phyloP scores from a whole-genome alignment of 2,888 invertebrate genomes.

The Stictocephala bisonia region DNA sequence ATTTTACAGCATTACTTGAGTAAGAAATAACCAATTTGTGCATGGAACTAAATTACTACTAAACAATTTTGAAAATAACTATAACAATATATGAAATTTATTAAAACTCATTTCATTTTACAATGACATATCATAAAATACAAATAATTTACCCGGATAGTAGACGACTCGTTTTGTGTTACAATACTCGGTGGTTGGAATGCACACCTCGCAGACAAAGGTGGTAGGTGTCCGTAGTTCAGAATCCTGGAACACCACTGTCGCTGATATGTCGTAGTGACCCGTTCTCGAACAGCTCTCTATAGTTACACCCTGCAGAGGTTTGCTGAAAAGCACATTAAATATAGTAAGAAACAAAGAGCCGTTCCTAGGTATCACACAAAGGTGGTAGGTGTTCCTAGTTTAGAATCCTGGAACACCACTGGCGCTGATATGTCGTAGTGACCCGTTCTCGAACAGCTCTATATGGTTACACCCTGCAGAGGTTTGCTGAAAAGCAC shows the following conservation, averaged over 20 bases:
- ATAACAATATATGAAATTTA: no score
- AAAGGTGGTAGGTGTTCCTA: conserved; percentile 70
- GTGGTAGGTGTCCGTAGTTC: conserved; percentile 69
- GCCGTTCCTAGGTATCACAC: no score
- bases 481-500: conserved; percentile 62
- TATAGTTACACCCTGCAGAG: conserved; percentile 62
- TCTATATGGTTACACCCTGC: conserved; percentile 61
- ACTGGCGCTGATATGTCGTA: conserved; percentile 71
- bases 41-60: no score
- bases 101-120: not conserved
- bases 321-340: conserved; percentile 61
- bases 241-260: conserved; percentile 70
- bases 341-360: no score
- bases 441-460: conserved; percentile 66
- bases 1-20: no score
- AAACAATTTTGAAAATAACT: no score
- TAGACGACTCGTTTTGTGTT: conserved; percentile 71
- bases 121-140: not conserved
- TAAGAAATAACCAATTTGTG: no score
- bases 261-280: conserved; percentile 70
- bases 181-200: conserved; percentile 73
- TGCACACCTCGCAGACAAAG: conserved; percentile 72
- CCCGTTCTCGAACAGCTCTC: conserved; percentile 65
- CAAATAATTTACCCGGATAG: conserved; percentile 67
- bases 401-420: conserved; percentile 70